Percentiles rank a stretch among this genome's conserved stretches.
Conservation (phyloP, 2,113 vertebrate genomes). For the Notothenia coriiceps region DNA sequence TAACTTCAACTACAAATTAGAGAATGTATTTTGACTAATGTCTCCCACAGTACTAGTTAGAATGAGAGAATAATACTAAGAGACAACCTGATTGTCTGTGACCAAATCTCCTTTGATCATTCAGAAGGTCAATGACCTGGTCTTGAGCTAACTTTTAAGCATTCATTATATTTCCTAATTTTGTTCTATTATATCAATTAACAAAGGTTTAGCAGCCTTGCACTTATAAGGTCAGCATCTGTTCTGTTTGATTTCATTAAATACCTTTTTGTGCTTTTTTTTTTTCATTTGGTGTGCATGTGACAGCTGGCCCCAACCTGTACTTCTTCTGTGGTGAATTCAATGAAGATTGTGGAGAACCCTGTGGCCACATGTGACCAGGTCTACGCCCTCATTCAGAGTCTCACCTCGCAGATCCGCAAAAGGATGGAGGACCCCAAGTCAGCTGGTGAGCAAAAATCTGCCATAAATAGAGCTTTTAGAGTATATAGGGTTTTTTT, state of each 20-base stretch:
- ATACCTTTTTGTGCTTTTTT: background rate
- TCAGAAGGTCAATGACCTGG: conserved; percentile 15
- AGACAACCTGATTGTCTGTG: background rate
- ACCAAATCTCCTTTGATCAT: conserved; percentile 30
- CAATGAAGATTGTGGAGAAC: conserved; percentile 93
- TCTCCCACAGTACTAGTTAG: conserved; percentile 2
- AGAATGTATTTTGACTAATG: background rate
- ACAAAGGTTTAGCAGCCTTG: background rate
- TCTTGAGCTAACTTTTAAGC: conserved; percentile 7
- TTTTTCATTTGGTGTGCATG: background rate
- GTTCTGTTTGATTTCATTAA: background rate
- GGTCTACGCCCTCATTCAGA: conserved; percentile 94
- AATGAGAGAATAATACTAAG: background rate
- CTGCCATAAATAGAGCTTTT: no score
- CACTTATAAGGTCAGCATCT: background rate
- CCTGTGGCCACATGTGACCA: conserved; percentile 93
- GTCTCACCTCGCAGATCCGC: conserved; percentile 93
- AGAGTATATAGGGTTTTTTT: no score
- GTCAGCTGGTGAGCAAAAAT: conserved; percentile 87
- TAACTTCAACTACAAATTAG: background rate
- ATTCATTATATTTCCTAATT: background rate
- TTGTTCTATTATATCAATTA: background rate
- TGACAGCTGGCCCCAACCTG: conserved; percentile 92
- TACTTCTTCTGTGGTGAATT: conserved; percentile 90
- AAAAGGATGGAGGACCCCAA: conserved; percentile 94